Base-by-base conservation (phyloP, 2,888 invertebrate species). In the Drosophila acutilabella region DNA sequence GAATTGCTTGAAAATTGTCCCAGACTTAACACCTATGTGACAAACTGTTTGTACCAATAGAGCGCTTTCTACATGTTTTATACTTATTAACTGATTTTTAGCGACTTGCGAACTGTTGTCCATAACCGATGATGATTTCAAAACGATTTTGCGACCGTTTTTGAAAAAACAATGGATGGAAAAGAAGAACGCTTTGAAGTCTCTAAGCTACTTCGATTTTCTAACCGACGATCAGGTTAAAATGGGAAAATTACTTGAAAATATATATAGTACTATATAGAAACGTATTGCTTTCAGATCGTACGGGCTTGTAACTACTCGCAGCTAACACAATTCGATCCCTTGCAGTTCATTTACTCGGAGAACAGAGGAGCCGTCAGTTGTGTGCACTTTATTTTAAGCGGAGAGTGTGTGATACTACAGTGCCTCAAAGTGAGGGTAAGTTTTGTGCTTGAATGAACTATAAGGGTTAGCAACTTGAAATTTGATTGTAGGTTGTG, bases 91-190 rank as follows among this genome's bases (percentile, higher is more conserved):
- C 30, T 30, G 30, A 30, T 30, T 18, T n/a, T 20, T 14, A 70
- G 72, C 45, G 0, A 20, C 65, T 76, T 94, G 95, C 73, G 96
- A 96, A 90, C 90, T 96, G 36, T 89, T 96, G 54, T 93, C 93
- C 40, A 90, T 96, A 57, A 93, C 93, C 90, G 94, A 94, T 66
- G 93, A 58, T 4, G 94, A 95, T 78, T 96, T 96, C 81, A 71
- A 81, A 30, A 7, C 0, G 2, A 72, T 91, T 23, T 71, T 92
- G 33, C 80, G 84, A 2, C 84, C 86, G 1, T 80, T 69, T 40
- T 88, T 92, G 91, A 65, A 79, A 62, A 84, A 86, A 36, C 85
- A 89, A 67, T 91, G 92, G 92, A 30, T 74, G 23, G 88, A 92
- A 26, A 91, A 91, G 48, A 88, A 86, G 59, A 20, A 11, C 0